Conservation (phyloP, 2,888 invertebrate species). For the Pecten maximus region DNA sequence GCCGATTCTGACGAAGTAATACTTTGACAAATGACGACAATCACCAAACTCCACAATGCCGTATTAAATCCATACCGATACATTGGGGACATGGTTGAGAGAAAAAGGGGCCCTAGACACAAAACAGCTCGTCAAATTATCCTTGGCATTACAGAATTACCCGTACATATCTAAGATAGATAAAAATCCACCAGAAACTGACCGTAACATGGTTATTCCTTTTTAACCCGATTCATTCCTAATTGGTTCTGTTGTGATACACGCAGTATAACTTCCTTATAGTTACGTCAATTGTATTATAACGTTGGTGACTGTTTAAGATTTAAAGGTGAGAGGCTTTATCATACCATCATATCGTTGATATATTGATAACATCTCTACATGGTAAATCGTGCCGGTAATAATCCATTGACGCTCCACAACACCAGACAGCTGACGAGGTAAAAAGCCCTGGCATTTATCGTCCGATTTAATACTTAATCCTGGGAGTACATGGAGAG, state of each 20-base stretch:
- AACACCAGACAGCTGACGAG: not conserved
- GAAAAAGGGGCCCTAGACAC: not conserved
- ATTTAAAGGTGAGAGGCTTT: not conserved
- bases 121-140: not conserved
- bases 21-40: conserved; percentile 5
- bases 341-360: not conserved
- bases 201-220: not conserved
- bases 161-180: not conserved
- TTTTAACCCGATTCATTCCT: not conserved
- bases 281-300: conserved; percentile 11
- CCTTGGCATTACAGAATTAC: not conserved
- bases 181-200: not conserved
- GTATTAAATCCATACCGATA: not conserved
- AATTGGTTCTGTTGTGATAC: conserved; percentile 1
- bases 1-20: not conserved
- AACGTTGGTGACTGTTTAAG: not conserved
- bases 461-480: conserved; percentile 27
- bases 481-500: conserved; percentile 8
- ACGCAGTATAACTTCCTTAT: not conserved
- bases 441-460: conserved; percentile 15
- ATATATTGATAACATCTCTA: not conserved
- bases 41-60: not conserved
- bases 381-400: conserved; percentile 7
- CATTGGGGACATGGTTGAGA: not conserved
- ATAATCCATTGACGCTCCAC: conserved; percentile 30